Evolutionary conservation across 2,113 vertebrate genomes (phyloP), one percentile per base, ranked within the genome.

Genomic region (Chelonoidis abingdonii): DNA sequence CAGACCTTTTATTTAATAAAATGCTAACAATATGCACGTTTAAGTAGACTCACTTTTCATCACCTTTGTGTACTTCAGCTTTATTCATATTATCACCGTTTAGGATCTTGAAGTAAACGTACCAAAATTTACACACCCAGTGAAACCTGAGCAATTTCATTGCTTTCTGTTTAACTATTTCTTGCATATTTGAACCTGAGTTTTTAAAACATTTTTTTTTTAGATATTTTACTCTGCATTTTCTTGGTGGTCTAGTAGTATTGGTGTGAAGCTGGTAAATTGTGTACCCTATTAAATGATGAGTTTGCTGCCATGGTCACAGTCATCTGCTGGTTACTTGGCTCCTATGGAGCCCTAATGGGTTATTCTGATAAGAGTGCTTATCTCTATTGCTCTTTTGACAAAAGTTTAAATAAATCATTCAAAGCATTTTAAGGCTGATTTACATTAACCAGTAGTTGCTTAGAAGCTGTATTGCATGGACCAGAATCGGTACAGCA

Each of bases 351-450:
- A 83, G 54, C 31, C 57, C 49, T 89, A 27, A 52, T 25, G 54
- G 52, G 84, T 38, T 80, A 3, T 80, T 93, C 35, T 86, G 72
- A 90, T 95, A 38, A 80, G 90, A 92, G 69, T 52, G 11, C 4
- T 9, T 10, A 69, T 94, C 87, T 4, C 10, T 10, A 76, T 94
- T 89, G 27, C 89, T 95, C 13, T 31, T 92, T 53, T 94, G 84
- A 93, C 92, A 93, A 78, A 35, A 88, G n/a, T 44, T 44, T 44
- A 6, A 44, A 44, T 44, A 44, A 44, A 44, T 44, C 44, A 44
- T 44, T 44, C 44, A 44, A 44, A 93, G n/a, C 62, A 35, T 95
- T 93, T 22, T 94, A 92, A 90, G 90, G n/a, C 59, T 95, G 65
- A n/a, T 25, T 90, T 93, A 13, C 21, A 89, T 72, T 76, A 25